Conservation (phyloP, 2,797 vertebrate species). For the Lithobates sylvaticus region DNA sequence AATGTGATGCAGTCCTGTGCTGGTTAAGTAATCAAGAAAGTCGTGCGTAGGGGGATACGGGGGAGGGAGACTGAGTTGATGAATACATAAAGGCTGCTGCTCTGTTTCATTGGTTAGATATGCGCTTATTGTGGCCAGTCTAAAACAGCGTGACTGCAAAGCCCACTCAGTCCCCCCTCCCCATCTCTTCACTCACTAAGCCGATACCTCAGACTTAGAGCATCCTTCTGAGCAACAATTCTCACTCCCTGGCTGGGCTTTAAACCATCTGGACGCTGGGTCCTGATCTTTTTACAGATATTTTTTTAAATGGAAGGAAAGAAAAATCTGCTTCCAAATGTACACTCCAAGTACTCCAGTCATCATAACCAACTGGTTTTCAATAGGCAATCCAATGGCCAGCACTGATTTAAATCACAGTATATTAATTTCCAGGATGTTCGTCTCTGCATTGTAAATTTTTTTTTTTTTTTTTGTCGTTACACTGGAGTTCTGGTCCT, state of each 20-base stretch:
- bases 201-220: constrained; percentile 58
- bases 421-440: neutral
- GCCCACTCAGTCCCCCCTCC: constrained; percentile 70
- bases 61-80: constrained; percentile 70
- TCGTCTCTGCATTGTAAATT: neutral
- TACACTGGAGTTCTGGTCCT: neutral
- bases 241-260: constrained; percentile 3
- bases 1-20: constrained; percentile 58
- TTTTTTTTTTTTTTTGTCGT: constrained; percentile 7
- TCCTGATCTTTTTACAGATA: neutral
- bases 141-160: constrained; percentile 79
- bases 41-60: constrained; percentile 68
- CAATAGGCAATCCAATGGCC: neutral
- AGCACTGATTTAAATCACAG: neutral
- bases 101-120: constrained; percentile 82
- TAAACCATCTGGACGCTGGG: constrained; percentile 1
- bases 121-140: constrained; percentile 77
- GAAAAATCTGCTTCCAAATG: constrained; percentile 1
- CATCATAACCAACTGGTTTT: constrained; percentile 18
- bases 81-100: constrained; percentile 72
- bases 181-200: constrained; percentile 66
- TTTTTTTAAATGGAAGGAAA: constrained; percentile 50
- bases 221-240: constrained; percentile 28
- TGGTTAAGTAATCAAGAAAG: constrained; percentile 71
- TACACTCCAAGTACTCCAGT: neutral